Evolutionary conservation across 2,113 vertebrate genomes (phyloP).

Genomic region (Ageneiosus marmoratus): DNA sequence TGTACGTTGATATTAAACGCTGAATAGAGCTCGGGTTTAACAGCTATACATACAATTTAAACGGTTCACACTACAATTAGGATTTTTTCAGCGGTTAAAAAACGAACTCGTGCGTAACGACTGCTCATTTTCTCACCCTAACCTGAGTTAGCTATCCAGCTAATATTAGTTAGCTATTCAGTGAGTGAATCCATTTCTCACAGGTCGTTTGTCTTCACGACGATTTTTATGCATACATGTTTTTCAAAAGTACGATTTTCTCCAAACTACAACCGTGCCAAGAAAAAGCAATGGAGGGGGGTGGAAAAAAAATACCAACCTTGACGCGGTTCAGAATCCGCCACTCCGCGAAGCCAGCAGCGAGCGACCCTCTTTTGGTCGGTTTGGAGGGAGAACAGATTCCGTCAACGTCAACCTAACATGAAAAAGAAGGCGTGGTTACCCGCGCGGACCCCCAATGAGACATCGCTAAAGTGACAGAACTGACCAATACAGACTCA

Average conservation of each 20-base stretch:
- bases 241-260: background rate
- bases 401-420: constrained; percentile 48
- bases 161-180: background rate
- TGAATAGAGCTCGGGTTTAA: background rate
- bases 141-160: background rate
- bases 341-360: constrained; percentile 29
- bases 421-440: constrained; percentile 27
- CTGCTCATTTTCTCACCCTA: background rate
- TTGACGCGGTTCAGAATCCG: constrained; percentile 3
- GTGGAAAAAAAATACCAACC: constrained; percentile 7
- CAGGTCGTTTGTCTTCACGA: background rate
- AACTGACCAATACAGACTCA: constrained; percentile 50
- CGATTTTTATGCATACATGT: background rate
- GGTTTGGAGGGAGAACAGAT: constrained; percentile 49
- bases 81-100: background rate
- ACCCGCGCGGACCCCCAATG: constrained; percentile 32
- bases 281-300: background rate
- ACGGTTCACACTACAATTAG: background rate
- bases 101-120: background rate
- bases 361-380: constrained; percentile 30
- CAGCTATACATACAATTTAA: background rate
- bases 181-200: background rate
- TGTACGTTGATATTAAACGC: background rate
- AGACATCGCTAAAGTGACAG: background rate
- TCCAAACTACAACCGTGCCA: background rate